Percentiles rank a stretch among this genome's conserved stretches.
These are phyloP conservation scores for Myopa testacea DNA, from an alignment of 2,888 invertebrate genomes.

Conservation along the genomic window DNA sequence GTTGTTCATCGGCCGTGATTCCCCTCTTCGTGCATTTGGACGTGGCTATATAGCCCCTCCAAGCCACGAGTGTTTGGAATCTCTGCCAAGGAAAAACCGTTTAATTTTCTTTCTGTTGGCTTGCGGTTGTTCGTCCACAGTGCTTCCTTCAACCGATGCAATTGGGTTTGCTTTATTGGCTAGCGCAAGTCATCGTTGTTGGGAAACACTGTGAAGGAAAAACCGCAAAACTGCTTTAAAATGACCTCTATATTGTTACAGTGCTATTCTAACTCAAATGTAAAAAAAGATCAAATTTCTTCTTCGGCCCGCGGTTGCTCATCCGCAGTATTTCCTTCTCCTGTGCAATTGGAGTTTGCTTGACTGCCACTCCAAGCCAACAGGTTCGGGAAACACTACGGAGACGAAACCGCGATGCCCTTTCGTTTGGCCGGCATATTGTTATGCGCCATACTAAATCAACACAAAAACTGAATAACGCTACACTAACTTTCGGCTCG, in stretches of 20 bases:
- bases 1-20: too few species aligned
- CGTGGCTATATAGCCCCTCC: too few species aligned
- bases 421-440: neutral
- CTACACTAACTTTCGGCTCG: neutral
- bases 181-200: too few species aligned
- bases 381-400: neutral
- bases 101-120: too few species aligned
- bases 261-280: neutral
- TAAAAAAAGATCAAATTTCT: neutral
- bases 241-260: neutral
- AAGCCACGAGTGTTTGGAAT: too few species aligned
- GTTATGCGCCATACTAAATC: neutral
- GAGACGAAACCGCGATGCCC: neutral
- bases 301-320: neutral
- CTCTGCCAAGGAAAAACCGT: too few species aligned
- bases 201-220: neutral
- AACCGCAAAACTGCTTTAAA: neutral
- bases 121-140: too few species aligned
- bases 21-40: too few species aligned
- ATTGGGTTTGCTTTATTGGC: too few species aligned
- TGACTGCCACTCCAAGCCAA: constrained; percentile 12
- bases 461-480: neutral
- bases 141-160: too few species aligned
- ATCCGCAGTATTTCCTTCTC: neutral
- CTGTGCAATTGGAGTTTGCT: constrained; percentile 1